These are phyloP conservation scores for Diarsia mendica DNA, from an alignment of 2,888 invertebrate species.

Conservation along the genomic window DNA sequence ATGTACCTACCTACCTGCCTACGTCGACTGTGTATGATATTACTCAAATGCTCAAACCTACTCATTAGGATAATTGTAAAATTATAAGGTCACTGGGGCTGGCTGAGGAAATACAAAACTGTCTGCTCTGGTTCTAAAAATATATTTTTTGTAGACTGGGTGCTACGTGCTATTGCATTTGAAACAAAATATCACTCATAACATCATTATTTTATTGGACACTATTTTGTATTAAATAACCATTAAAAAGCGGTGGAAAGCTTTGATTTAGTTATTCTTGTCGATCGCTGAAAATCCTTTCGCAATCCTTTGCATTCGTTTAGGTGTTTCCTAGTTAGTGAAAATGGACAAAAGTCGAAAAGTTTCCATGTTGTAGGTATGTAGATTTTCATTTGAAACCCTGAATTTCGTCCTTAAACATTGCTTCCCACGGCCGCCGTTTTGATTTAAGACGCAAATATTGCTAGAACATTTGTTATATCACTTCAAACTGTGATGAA, in stretches of 20 bases:
- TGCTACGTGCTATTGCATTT: neutral
- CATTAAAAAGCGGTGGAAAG: no score
- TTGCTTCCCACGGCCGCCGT: neutral
- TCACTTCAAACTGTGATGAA: slow-evolving; percentile 58
- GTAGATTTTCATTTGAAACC: neutral
- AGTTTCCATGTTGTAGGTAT: neutral
- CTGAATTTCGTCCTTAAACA: neutral
- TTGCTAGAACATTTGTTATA: slow-evolving; percentile 52
- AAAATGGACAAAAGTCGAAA: neutral
- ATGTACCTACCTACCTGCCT: neutral
- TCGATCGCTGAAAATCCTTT: neutral
- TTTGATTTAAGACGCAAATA: slow-evolving; percentile 59
- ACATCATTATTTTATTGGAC: no score
- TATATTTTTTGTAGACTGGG: neutral
- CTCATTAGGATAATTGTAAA: slow-evolving; percentile 21
- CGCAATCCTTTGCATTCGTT: neutral
- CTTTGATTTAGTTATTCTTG: no score
- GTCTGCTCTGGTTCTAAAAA: neutral
- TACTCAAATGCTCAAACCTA: neutral
- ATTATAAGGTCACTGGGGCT: slow-evolving; percentile 6
- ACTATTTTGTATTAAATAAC: no score
- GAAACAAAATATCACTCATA: no score
- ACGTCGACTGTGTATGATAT: neutral
- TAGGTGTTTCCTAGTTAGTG: neutral
- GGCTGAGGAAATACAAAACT: slow-evolving; percentile 3